Percentiles rank a stretch among this genome's conserved stretches.
phyloP scores from a whole-genome alignment of 2,888 invertebrate genomes.

The Embidobia sp. region DNA sequence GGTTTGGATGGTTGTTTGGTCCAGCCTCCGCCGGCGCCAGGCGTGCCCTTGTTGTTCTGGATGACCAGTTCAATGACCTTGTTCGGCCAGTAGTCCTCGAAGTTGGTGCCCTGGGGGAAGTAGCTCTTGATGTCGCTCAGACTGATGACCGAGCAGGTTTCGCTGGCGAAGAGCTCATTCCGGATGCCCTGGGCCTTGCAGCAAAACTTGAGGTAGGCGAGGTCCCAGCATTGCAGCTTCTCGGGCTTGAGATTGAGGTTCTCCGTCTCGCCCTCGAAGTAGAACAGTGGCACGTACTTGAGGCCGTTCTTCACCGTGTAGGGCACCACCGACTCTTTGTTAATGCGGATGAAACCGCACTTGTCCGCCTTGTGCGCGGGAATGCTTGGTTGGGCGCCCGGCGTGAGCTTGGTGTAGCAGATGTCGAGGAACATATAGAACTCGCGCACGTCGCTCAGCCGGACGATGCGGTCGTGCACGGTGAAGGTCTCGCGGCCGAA shows the following conservation, averaged over 20 bases:
- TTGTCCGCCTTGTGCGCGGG: conserved; percentile 84
- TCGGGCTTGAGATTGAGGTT: conserved; percentile 93
- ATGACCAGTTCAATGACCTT: conserved; percentile 92
- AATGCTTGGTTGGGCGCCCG: conserved; percentile 85
- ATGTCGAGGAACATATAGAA: conserved; percentile 95
- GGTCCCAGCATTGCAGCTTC: conserved; percentile 94
- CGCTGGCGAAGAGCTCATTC: conserved; percentile 94
- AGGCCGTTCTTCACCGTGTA: conserved; percentile 92
- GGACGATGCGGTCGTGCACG: conserved; percentile 93
- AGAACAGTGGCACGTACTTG: conserved; percentile 95
- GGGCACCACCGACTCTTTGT: conserved; percentile 96
- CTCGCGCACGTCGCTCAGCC: conserved; percentile 92
- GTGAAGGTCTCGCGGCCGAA: conserved; percentile 95
- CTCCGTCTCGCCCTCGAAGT: conserved; percentile 95
- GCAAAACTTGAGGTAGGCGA: conserved; percentile 96
- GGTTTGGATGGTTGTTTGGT: conserved; percentile 90
- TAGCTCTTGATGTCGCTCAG: conserved; percentile 94
- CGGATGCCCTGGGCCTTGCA: conserved; percentile 96
- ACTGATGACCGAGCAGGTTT: conserved; percentile 94
- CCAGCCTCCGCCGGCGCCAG: conserved; percentile 86
- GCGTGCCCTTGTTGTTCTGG: conserved; percentile 85
- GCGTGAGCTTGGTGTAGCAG: conserved; percentile 91
- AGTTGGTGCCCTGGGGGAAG: conserved; percentile 93
- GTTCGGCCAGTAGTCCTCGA: conserved; percentile 96
- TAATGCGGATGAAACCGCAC: conserved; percentile 95